phyloP scores from a whole-genome alignment of 2,113 vertebrate species.

The Pseudois nayaur region DNA sequence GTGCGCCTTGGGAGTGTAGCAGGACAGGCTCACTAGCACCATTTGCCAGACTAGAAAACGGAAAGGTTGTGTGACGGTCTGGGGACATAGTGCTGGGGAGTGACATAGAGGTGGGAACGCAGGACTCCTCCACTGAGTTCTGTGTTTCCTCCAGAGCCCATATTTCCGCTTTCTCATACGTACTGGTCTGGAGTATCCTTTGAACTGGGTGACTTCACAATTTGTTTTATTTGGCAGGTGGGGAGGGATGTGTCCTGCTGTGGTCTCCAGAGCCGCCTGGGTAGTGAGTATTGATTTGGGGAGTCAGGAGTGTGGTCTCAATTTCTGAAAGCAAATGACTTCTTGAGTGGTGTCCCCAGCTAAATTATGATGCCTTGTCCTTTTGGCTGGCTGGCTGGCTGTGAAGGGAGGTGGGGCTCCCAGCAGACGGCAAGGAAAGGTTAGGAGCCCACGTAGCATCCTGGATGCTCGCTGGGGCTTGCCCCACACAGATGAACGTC shows the following conservation, averaged over 20 bases:
- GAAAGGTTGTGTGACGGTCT: not conserved
- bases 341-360: conserved; percentile 64
- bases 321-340: conserved; percentile 21
- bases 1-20: too few species aligned
- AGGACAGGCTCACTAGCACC: not conserved
- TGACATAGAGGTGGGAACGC: not conserved
- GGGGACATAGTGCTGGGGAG: not conserved
- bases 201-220: not conserved
- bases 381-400: conserved; percentile 43
- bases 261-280: not conserved
- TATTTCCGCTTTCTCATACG: fast-evolving
- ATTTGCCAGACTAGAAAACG: not conserved
- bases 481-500: not conserved
- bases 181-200: not conserved
- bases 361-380: conserved; percentile 72
- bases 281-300: conserved; percentile 1
- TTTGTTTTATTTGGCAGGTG: not conserved
- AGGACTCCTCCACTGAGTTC: not conserved
- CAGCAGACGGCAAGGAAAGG: conserved; percentile 69
- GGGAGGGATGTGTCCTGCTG: not conserved
- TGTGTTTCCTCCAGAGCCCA: not conserved
- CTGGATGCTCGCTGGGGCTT: conserved; percentile 54
- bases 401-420: conserved; percentile 72
- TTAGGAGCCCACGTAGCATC: conserved; percentile 72
- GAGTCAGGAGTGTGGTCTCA: not conserved